Evolutionary conservation across 1,140 invertebrate species (phyloP), one percentile per base, ranked within the genome.

Genomic region (Armadillidium nasatum): DNA sequence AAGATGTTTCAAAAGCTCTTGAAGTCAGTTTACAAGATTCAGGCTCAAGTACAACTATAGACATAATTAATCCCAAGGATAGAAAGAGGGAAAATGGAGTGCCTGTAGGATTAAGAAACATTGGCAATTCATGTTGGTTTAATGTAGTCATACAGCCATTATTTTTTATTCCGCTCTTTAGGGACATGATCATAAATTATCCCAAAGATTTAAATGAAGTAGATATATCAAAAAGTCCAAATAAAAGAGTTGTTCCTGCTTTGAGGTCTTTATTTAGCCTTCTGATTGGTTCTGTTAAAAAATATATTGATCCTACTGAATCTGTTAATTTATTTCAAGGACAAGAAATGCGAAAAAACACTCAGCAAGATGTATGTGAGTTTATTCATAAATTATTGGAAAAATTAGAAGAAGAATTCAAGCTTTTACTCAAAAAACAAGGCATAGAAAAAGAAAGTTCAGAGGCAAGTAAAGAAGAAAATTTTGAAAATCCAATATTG

Each of bases 51-150:
- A 75, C 86, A 7, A 86, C 85, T 83, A 85, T 85, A 44, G 86
- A 87, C 79, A 85, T 85, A n/a, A 78, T 86, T 23, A 87, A 87
- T 80, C 87, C 87, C 3, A 83, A 85, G 78, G 85, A 87, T 74
- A 82, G 86, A 72, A 85, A 84, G 71, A 81, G 87, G 70, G 81
- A 83, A 19, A 82, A 83, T 7, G 82, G 83, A 11, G 74, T 78
- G 83, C 87, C 87, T 43, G 87, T 87, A 54, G 87, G 87, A 11
- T 81, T 88, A 23, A 87, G 87, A 81, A 88, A 88, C 83, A 85
- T 88, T 22, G 87, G 87, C n/a, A 87, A 88, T 74, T 87, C 87
- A 0, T 88, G 87, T 81, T 88, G 87, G 87, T 88, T 88, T 81
- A 87, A 85, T 82, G 86, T 87, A 79, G 86, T 88, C 19, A 87